A percentile compares a stretch with the other conserved stretches of the same genome.
Evolutionary conservation across 2,113 vertebrate genomes (phyloP).

Genomic region (Dromaius novaehollandiae): DNA sequence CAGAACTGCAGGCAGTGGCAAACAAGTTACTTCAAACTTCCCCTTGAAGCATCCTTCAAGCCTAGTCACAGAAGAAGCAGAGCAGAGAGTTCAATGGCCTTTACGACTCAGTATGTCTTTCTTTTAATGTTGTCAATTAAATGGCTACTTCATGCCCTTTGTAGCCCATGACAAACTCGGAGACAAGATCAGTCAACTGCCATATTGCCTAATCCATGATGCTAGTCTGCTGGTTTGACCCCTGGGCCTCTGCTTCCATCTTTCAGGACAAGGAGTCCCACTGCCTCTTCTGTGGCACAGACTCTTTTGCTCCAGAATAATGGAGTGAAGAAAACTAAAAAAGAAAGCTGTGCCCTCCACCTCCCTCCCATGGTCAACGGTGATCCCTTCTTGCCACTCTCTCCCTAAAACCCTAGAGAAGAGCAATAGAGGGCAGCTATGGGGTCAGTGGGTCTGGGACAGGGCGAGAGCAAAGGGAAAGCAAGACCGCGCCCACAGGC

Average conservation of each 20-base stretch:
- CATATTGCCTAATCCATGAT: background rate
- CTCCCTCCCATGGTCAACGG: background rate
- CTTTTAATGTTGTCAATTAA: background rate
- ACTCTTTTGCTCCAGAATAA: background rate
- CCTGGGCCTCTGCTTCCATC: background rate
- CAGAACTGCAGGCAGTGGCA: background rate
- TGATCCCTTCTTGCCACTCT: accelerated
- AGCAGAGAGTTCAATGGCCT: background rate
- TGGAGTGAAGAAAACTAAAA: background rate
- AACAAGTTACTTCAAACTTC: background rate
- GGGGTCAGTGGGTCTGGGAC: no score
- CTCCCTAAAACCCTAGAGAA: background rate
- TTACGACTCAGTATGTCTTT: background rate
- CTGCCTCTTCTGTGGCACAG: background rate
- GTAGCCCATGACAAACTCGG: background rate
- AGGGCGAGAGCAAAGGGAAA: background rate
- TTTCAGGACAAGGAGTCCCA: background rate
- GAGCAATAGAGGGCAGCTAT: background rate
- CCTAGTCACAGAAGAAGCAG: background rate
- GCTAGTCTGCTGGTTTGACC: background rate
- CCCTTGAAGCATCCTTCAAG: background rate
- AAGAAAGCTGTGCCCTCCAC: background rate
- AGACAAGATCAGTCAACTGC: background rate
- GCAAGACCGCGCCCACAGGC: background rate
- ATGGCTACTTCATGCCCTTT: background rate